A percentile compares a stretch with the other conserved stretches of the same genome.
These are phyloP conservation scores for Brachypteracias leptosomus DNA, from an alignment of 2,113 vertebrate species.

Conservation along the genomic window DNA sequence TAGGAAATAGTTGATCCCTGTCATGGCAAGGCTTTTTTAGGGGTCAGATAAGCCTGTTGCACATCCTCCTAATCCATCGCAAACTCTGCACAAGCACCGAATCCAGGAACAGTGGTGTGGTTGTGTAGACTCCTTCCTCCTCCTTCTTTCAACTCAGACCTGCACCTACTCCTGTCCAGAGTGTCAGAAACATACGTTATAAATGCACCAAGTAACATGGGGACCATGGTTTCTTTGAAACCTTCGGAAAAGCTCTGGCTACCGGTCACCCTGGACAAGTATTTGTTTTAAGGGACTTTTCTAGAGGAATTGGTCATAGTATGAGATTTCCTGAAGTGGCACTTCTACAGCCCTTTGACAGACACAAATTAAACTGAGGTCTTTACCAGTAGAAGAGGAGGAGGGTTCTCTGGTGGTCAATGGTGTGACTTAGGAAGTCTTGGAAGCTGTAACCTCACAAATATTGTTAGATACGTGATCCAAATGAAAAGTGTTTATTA, in stretches of 20 bases:
- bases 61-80: not conserved
- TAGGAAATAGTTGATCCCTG: fast-evolving
- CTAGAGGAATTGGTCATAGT: not conserved
- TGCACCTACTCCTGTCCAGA: not conserved
- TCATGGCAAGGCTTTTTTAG: not conserved
- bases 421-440: not conserved
- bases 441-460: not conserved
- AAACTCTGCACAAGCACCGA: not conserved
- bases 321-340: not conserved
- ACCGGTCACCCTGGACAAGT: not conserved
- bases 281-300: not conserved
- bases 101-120: not conserved
- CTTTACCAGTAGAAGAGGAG: not conserved
- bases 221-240: not conserved
- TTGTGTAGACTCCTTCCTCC: not conserved
- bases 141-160: not conserved
- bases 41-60: not conserved
- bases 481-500: not conserved
- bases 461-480: not conserved
- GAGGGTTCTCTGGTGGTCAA: not conserved
- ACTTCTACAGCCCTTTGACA: not conserved
- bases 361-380: not conserved
- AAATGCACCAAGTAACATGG: too few species aligned
- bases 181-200: not conserved
- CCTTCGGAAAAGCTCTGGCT: not conserved